phyloP scores from a whole-genome alignment of 2,797 vertebrate genomes.

The Hirundo rustica region DNA sequence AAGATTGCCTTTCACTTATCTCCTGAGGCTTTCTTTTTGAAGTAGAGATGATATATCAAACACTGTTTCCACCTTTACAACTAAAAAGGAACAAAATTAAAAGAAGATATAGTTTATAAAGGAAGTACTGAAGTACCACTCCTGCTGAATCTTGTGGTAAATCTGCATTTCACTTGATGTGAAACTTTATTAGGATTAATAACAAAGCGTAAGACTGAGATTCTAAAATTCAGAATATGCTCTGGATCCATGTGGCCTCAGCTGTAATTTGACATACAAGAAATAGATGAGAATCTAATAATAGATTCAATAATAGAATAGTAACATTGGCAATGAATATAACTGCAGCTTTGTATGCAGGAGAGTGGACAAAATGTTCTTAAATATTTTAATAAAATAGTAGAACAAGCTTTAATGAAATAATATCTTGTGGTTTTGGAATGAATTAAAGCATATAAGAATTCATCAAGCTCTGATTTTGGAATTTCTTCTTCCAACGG shows the following conservation, averaged over 20 bases:
- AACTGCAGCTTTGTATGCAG: background rate
- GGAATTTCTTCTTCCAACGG: background rate
- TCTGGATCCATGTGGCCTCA: background rate
- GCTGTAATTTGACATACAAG: background rate
- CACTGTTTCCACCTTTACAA: background rate
- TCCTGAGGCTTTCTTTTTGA: background rate
- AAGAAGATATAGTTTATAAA: background rate
- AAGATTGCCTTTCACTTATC: background rate
- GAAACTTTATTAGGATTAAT: background rate
- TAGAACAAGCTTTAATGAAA: background rate
- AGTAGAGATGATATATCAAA: background rate
- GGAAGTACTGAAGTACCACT: background rate
- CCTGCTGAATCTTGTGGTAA: background rate
- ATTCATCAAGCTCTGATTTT: background rate
- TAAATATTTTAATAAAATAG: background rate
- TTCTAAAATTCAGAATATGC: background rate
- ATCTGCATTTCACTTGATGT: background rate
- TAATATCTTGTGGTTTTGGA: background rate
- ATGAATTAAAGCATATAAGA: background rate
- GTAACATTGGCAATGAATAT: background rate
- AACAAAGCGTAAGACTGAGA: background rate
- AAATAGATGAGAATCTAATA: background rate
- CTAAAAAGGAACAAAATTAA: background rate
- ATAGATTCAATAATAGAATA: too few relatives aligned
- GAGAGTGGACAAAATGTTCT: background rate